Conservation (phyloP, 2,797 vertebrate species). For the Spea hammondii region DNA sequence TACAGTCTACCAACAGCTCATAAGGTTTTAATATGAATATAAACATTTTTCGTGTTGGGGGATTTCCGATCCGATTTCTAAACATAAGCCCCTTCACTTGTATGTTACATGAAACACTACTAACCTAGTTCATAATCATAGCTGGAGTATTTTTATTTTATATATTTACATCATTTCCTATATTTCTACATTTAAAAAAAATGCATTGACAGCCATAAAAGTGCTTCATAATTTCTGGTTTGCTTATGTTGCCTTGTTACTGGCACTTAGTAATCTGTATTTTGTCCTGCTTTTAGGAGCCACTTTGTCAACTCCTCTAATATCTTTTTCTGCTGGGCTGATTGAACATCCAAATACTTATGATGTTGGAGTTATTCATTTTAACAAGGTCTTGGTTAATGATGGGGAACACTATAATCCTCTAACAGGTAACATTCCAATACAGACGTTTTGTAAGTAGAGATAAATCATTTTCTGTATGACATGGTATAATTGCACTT, state of each 20-base stretch:
- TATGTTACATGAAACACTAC: no score
- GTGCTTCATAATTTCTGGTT: background rate
- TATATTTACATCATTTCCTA: no score
- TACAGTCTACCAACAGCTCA: no score
- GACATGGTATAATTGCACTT: no score
- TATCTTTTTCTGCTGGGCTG: constrained; percentile 89
- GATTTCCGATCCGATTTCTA: background rate
- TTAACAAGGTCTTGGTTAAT: constrained; percentile 90
- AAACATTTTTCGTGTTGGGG: background rate
- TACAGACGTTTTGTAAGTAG: background rate
- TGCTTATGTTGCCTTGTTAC: background rate
- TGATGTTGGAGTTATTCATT: constrained; percentile 77
- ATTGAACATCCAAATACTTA: constrained; percentile 73
- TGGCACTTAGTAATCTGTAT: background rate
- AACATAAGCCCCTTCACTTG: no score
- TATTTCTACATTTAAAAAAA: no score
- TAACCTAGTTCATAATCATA: no score
- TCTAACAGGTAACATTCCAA: constrained; percentile 74
- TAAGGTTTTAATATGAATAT: background rate
- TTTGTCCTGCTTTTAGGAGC: constrained; percentile 60
- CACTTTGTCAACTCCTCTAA: constrained; percentile 60
- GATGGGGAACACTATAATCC: constrained; percentile 88
- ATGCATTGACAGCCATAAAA: no score
- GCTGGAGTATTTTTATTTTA: no score
- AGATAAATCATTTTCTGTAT: no score